Base-by-base conservation (phyloP, 2,797 vertebrate genomes). In the Echiichthys vipera region DNA sequence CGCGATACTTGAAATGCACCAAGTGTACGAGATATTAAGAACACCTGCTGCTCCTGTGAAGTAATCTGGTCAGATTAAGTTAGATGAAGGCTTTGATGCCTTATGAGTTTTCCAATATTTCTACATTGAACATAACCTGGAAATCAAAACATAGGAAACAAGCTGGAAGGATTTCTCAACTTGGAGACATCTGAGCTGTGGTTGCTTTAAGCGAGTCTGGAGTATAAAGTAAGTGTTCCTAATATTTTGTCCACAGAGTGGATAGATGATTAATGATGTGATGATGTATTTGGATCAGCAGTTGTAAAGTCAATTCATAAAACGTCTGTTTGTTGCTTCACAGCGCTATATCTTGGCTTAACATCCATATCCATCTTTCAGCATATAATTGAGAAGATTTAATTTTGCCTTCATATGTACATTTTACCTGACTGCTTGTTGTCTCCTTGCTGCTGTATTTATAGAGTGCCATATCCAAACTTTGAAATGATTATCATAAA, bases 1-100 rank as follows among this genome's bases (percentile, higher is more conserved):
- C 49, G 27, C 78, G 90, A 94, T 96, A 96, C 96, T 96, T 96
- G 95, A 96, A 96, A 75, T 93, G 84, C 74, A 67, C 79, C 57
- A 20, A 43, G 80, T 88, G 84, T 85, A 71, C 34, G 13, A 71
- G 69, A 87, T 74, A 73, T 80, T 61, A 74, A 42, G 79, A 89
- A 82, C 85, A 86, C 80, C 86, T 83, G 77, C 83, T 79, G 65
- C 71, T 68, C 71, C 72, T 12, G 45, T 27, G 65, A 74, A 69
- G 63, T 78, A 50, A 77, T 82, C 72, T 64, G 49, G 22, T 47
- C 62, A 45, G 69, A 83, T 80, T 74, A 76, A 63, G 58, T 63
- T 29, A 37, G 71, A 75, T 56, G 24, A 71, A 77, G 59, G 74
- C 61, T 69, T 68, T 74, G 71, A 80, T 81, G 73, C 56, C 39